phyloP scores from a whole-genome alignment of 2,113 vertebrate genomes.

The Gracilinanus agilis region DNA sequence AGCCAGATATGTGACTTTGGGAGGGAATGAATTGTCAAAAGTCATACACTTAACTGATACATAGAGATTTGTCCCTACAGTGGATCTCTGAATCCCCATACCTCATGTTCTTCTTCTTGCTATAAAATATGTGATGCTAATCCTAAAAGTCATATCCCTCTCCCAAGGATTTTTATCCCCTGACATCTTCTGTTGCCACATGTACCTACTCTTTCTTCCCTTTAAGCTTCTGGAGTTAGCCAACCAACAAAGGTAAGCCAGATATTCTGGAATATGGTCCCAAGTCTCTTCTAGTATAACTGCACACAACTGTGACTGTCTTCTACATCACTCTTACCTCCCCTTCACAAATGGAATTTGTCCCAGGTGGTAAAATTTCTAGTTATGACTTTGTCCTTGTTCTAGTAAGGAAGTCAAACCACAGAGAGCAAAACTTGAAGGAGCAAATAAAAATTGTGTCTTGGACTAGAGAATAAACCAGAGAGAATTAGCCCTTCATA shows the following conservation, averaged over 20 bases:
- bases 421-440: not conserved
- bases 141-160: not conserved
- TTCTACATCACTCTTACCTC: not conserved
- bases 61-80: not conserved
- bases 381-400: not conserved
- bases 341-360: not conserved
- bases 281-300: not conserved
- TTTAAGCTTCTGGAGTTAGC: not conserved
- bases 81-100: not conserved
- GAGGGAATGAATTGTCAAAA: too few species aligned
- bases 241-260: not conserved
- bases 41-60: too few species aligned
- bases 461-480: not conserved
- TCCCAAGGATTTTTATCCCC: not conserved
- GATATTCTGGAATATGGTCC: not conserved
- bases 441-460: not conserved
- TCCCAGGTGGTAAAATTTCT: not conserved
- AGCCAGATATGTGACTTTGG: not conserved
- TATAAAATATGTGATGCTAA: not conserved
- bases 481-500: not conserved
- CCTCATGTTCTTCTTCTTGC: not conserved
- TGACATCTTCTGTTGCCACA: too few species aligned
- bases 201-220: not conserved
- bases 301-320: not conserved
- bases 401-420: not conserved